Base-by-base conservation (phyloP, 2,113 vertebrate species). In the Gila orcuttii region DNA sequence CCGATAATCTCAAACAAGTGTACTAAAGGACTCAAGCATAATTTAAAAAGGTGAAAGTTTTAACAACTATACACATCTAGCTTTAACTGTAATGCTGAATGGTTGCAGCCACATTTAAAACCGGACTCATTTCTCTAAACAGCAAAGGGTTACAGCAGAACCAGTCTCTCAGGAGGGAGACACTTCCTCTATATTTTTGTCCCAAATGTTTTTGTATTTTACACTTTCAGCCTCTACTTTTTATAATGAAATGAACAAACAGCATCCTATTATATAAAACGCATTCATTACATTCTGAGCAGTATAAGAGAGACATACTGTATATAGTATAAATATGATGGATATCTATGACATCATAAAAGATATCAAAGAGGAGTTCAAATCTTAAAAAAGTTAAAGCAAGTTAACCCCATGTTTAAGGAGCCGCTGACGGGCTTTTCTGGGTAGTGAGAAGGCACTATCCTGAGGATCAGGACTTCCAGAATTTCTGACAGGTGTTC, bases 381-480 rank as follows among this genome's bases (percentile, higher is more conserved):
- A 59, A 78, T 21, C 15, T 57, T 33, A 13, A 2, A 7, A 12
- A 12, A 21, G 17, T 97, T 95, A 99, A 0, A 98, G 95, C 73
- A 99, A 90, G 94, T 97, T 99, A 57, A 99, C 95, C 0, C 98
- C 97, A 0, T 99, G 97, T 91, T 97, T 98, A 84, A 98, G 95
- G 74, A 99, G 94, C 86, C 96, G 95, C 90, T 97, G 97, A 45
- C 94, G 95, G 89, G 98, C 97, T 90, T 95, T 97, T 94, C 93
- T 89, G 0, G 96, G 94, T 39, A 99, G 92, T 36, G 92, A 90
- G 93, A 99, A 98, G 0, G 96, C 95, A 0, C 95, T 91, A 90
- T 99, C 98, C 0, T 97, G 97, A 0, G 96, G 94, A 89, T 95
- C 97, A 0, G 98, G 98, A 25, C 96, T 95, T 0, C 98, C 97